Evolutionary conservation across 2,113 vertebrate genomes (phyloP).

Genomic region (Notothenia coriiceps): DNA sequence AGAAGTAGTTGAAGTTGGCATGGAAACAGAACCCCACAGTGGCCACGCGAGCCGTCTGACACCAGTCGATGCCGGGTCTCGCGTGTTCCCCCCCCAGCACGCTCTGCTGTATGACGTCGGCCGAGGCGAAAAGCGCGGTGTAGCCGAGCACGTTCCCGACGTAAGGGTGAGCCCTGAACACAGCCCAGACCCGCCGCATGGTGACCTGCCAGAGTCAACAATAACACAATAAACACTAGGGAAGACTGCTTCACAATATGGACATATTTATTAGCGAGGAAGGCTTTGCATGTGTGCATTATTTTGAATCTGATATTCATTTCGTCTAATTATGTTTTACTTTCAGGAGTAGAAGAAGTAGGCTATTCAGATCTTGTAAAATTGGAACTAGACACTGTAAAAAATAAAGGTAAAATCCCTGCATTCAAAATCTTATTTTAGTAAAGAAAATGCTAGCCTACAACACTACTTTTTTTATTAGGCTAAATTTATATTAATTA

Average conservation of each 20-base stretch:
- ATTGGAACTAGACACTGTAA: too few species aligned
- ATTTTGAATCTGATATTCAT: too few species aligned
- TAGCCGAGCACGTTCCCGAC: slow-evolving; percentile 83
- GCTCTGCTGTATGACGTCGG: slow-evolving; percentile 86
- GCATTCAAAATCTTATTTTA: too few species aligned
- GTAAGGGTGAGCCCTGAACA: slow-evolving; percentile 83
- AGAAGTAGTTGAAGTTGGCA: slow-evolving; percentile 87
- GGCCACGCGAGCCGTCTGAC: slow-evolving; percentile 82
- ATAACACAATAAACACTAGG: not conserved
- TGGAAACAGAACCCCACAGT: slow-evolving; percentile 87
- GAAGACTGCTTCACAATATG: not conserved
- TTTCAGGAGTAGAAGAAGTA: too few species aligned
- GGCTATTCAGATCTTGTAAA: too few species aligned
- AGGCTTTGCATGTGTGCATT: too few species aligned
- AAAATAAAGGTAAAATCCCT: too few species aligned
- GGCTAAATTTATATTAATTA: too few species aligned
- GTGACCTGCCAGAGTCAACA: slow-evolving; percentile 33
- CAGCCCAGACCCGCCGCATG: slow-evolving; percentile 79
- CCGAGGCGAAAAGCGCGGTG: slow-evolving; percentile 84
- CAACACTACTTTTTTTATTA: too few species aligned
- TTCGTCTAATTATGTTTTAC: too few species aligned
- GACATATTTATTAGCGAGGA: too few species aligned
- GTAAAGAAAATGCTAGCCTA: too few species aligned
- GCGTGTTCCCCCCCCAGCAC: slow-evolving; percentile 60
- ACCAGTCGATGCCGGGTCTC: slow-evolving; percentile 66